A percentile compares a stretch with the other conserved stretches of the same genome.
These are phyloP conservation scores for Tortricodes alternella DNA, from an alignment of 2,888 invertebrate genomes.

Conservation along the genomic window DNA sequence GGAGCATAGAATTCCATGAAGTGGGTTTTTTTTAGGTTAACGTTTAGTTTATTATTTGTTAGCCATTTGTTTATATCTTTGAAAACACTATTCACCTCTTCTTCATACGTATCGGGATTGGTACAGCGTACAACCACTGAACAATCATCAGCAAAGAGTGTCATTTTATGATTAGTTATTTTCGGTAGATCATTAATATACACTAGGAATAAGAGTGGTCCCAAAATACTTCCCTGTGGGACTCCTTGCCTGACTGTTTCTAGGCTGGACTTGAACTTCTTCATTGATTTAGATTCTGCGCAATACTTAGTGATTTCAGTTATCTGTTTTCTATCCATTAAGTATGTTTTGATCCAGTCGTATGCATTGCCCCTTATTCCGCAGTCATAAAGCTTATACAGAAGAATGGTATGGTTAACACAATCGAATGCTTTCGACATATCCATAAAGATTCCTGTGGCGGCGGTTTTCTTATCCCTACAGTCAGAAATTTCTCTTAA, in stretches of 20 bases:
- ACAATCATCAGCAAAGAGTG: too few species aligned
- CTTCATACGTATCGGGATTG: too few species aligned
- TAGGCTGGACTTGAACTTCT: neutral
- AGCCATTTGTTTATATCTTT: too few species aligned
- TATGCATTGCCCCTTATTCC: neutral
- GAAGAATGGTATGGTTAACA: neutral
- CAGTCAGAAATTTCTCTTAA: neutral
- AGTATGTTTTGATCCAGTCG: neutral
- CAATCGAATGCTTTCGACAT: neutral
- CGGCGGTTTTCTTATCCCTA: neutral
- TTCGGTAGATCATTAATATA: too few species aligned
- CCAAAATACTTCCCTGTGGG: neutral
- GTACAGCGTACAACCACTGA: too few species aligned
- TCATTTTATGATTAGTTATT: too few species aligned
- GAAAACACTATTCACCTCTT: too few species aligned
- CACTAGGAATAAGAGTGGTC: too few species aligned
- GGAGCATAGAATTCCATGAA: too few species aligned
- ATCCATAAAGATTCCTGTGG: neutral
- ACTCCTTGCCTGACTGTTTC: neutral
- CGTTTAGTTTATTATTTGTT: too few species aligned
- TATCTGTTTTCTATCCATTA: neutral
- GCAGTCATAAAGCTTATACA: neutral
- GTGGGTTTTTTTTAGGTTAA: too few species aligned
- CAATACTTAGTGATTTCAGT: neutral
- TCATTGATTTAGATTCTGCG: neutral